Evolutionary conservation across 1,140 invertebrate species (phyloP), one percentile per base, ranked within the genome.

Genomic region (Nomia melanderi): DNA sequence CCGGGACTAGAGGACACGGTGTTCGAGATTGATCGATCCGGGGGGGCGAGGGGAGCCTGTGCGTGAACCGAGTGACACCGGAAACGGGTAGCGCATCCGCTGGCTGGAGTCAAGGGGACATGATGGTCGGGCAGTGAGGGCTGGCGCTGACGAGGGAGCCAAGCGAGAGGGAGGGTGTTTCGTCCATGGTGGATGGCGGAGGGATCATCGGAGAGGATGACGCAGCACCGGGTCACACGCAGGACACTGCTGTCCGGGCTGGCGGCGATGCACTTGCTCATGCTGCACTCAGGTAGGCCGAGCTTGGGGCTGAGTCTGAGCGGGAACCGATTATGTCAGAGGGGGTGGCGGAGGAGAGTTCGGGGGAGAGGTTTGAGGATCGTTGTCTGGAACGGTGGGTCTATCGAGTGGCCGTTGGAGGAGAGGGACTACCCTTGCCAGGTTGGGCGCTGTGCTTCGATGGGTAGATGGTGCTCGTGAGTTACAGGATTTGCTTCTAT

Each of bases 231-330:
- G 54, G 57, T 63, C 54, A 83, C 60, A 44, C 77, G 31, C 33
- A 53, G 71, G 54, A 73, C 47, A 14, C 72, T 80, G 41, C 20
- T 80, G 66, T 76, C 77, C 56, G 73, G 72, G 50, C 44, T 83
- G 23, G 29, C 76, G 54, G 54, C 74, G n/a, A 14, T 84, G n/a
- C 72, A 39, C 29, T 59, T 67, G 67, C 33, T 84, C 44, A 11
- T 77, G 27, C 33, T 84, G 12, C 67, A 80, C 31, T 83, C 82
- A 84, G 82, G 82, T 84, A 77, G 47, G 79, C 20, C 14, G 4
- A 17, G 36, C 6, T 8, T 39, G 1, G 36, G 36, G 1, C 36
- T 1, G 6, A 12, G 8, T 39, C 36, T 12, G 36, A 39, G 36
- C 8, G 36, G 36, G 36, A 39, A 39, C 0, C 36, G 36, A 39